phyloP scores from a whole-genome alignment of 1,140 invertebrate species.

The Rhopalosiphum padi region DNA sequence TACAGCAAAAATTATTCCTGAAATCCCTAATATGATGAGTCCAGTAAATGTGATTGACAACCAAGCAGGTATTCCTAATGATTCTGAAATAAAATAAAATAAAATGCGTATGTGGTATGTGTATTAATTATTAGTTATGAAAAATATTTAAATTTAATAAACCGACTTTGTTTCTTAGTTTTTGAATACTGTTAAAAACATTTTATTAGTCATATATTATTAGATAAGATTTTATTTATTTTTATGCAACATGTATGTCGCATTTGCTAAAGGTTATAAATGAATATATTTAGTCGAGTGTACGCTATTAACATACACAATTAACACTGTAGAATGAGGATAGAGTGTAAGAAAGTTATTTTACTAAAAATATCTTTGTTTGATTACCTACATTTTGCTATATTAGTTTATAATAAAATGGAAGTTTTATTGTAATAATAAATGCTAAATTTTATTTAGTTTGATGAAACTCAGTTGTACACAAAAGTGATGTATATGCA shows the following conservation, averaged over 20 bases:
- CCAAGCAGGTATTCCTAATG: slow-evolving; percentile 57
- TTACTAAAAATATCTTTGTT: too few species aligned
- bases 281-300: too few species aligned
- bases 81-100: slow-evolving; percentile 36
- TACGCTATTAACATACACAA: too few species aligned
- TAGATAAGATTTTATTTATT: background rate
- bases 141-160: background rate
- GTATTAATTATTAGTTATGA: background rate
- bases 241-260: too few species aligned
- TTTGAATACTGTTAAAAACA: too few species aligned
- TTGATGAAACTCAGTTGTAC: background rate
- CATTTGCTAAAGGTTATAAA: too few species aligned
- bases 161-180: background rate
- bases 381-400: background rate
- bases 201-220: background rate
- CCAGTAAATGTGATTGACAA: slow-evolving; percentile 52
- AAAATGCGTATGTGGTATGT: background rate
- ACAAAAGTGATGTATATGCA: background rate
- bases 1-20: slow-evolving; percentile 52
- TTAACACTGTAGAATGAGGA: too few species aligned
- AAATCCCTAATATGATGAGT: slow-evolving; percentile 37
- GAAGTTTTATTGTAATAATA: background rate
- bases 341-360: too few species aligned
- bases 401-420: background rate
- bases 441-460: background rate